These are phyloP conservation scores for Brachystomella parvula DNA, from an alignment of 1,140 invertebrate species.

Conservation along the genomic window DNA sequence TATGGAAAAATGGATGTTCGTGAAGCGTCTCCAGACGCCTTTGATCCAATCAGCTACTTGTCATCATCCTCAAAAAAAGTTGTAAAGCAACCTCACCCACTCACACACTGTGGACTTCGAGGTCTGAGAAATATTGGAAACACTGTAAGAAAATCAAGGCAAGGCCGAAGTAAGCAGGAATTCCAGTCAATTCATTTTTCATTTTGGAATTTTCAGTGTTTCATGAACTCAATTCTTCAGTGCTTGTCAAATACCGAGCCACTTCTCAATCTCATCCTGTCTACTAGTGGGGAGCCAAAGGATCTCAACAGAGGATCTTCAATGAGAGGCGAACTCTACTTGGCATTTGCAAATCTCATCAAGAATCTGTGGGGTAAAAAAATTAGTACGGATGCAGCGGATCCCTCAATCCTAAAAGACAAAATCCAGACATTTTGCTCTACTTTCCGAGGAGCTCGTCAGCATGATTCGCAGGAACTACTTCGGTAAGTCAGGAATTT, in stretches of 20 bases:
- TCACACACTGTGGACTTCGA: constrained; percentile 55
- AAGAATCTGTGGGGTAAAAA: constrained; percentile 68
- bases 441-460: constrained; percentile 58
- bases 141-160: too few species aligned
- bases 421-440: constrained; percentile 84
- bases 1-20: too few species aligned
- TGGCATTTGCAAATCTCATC: constrained; percentile 79
- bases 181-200: constrained; percentile 13
- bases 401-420: constrained; percentile 66
- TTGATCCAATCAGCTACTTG: too few species aligned
- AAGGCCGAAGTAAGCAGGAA: constrained; percentile 40
- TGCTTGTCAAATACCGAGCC: constrained; percentile 80
- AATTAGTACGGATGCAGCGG: constrained; percentile 55
- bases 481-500: too few species aligned
- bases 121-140: constrained; percentile 87
- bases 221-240: constrained; percentile 94
- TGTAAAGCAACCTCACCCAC: background rate
- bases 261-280: constrained; percentile 64
- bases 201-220: constrained; percentile 67
- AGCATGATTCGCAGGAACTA: constrained; percentile 64
- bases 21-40: too few species aligned
- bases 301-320: constrained; percentile 70
- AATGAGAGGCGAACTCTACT: constrained; percentile 66
- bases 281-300: constrained; percentile 52
- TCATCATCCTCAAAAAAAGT: too few species aligned